Conservation (phyloP, 2,113 vertebrate species). For the Okapia johnstoni region DNA sequence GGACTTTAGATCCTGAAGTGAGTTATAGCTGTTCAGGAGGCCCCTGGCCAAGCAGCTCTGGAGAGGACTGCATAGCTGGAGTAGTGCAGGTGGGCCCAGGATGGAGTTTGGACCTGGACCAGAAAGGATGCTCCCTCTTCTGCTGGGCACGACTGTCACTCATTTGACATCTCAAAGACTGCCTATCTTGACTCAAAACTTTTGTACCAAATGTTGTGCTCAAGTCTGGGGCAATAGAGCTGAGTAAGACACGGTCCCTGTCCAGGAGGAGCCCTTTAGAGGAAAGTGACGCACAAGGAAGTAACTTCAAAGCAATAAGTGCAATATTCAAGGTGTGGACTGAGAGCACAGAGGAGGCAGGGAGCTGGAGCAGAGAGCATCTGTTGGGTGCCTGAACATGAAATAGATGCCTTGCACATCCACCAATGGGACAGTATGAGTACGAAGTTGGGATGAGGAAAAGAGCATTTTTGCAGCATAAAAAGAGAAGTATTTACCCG, state of each 20-base stretch:
- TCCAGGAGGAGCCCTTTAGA: background rate
- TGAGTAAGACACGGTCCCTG: background rate
- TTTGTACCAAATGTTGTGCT: background rate
- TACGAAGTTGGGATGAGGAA: background rate
- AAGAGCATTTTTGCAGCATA: background rate
- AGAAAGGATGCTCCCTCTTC: background rate
- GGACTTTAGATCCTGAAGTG: background rate
- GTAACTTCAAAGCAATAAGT: background rate
- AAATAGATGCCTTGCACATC: rapidly evolving
- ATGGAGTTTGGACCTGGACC: too few species aligned
- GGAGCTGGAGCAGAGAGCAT: background rate
- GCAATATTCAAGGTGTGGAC: background rate
- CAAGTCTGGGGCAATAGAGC: background rate
- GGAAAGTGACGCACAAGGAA: background rate
- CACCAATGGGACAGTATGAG: background rate
- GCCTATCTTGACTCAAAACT: background rate
- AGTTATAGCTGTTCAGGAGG: too few species aligned
- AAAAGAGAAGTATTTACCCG: background rate
- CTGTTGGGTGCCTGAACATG: background rate
- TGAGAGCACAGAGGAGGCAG: background rate
- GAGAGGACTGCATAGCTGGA: background rate
- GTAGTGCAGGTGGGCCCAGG: too few species aligned
- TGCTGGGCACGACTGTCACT: background rate
- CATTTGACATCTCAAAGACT: background rate
- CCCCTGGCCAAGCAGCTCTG: background rate